Percentiles rank a stretch among this genome's conserved stretches.
Conservation (phyloP, 2,113 vertebrate genomes). For the Ciconia maguari region DNA sequence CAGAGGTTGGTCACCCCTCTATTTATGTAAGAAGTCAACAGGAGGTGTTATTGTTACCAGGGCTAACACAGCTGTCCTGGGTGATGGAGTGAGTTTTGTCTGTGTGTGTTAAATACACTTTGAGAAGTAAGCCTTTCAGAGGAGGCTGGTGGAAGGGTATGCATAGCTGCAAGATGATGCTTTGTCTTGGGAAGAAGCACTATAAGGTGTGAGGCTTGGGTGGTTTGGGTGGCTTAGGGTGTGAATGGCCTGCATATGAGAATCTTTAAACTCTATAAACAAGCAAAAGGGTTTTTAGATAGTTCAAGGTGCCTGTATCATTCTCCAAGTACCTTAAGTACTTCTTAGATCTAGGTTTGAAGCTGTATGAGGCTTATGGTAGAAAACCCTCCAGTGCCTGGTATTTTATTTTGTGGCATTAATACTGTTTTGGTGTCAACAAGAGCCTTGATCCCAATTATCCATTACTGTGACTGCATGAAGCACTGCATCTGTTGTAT, state of each 20-base stretch:
- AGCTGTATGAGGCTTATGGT: background rate
- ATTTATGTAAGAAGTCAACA: background rate
- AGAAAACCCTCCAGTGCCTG: background rate
- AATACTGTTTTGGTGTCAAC: background rate
- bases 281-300: background rate
- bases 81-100: background rate
- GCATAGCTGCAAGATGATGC: background rate
- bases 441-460: background rate
- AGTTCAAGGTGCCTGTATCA: background rate
- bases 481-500: background rate
- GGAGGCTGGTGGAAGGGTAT: background rate
- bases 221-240: background rate
- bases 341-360: background rate
- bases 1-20: background rate
- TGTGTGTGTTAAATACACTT: background rate
- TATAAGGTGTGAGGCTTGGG: background rate
- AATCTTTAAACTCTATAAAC: background rate
- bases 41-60: background rate
- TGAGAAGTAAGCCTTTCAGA: background rate
- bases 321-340: background rate
- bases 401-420: background rate
- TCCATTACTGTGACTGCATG: background rate
- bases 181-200: background rate
- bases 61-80: background rate
- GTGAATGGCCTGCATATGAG: rapidly evolving